Conservation (phyloP, 1,140 invertebrate genomes). For the Melipona quadrifasciata region DNA sequence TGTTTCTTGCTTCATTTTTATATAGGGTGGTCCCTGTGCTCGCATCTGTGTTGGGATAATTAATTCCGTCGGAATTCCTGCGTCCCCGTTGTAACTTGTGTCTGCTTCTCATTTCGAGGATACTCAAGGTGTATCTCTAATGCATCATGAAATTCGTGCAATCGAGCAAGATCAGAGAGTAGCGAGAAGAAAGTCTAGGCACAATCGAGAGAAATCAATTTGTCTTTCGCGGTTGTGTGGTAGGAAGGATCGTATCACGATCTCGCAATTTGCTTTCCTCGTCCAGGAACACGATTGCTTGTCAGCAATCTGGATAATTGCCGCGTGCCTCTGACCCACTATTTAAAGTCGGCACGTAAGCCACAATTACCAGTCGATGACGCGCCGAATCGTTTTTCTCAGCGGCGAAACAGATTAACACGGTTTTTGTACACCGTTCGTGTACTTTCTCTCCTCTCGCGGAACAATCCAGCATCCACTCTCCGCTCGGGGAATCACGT, state of each 20-base stretch:
- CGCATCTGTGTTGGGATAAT: constrained; percentile 9
- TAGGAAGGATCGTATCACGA: not conserved
- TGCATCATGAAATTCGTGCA: not conserved
- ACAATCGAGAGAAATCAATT: not conserved
- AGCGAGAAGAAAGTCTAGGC: too few relatives aligned
- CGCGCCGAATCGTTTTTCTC: constrained; percentile 29
- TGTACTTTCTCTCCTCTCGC: constrained; percentile 25
- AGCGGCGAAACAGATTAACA: constrained; percentile 21
- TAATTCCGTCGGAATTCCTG: not conserved
- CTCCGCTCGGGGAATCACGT: not conserved
- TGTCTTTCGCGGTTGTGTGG: not conserved
- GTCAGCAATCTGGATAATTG: constrained; percentile 30
- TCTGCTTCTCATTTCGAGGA: too few relatives aligned
- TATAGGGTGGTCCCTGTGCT: not conserved
- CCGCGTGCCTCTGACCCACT: constrained; percentile 5
- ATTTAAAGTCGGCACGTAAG: constrained; percentile 21
- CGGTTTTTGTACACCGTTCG: not conserved
- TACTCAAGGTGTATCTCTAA: too few relatives aligned
- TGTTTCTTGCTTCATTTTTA: not conserved
- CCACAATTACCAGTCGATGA: constrained; percentile 28
- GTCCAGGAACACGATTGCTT: not conserved
- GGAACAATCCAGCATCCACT: constrained; percentile 4
- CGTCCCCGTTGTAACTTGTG: not conserved
- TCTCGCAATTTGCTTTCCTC: constrained; percentile 1
- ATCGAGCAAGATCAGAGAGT: not conserved